Evolutionary conservation across 2,113 vertebrate genomes (phyloP), one percentile per base, ranked within the genome.

Genomic region (Saguinus midas): DNA sequence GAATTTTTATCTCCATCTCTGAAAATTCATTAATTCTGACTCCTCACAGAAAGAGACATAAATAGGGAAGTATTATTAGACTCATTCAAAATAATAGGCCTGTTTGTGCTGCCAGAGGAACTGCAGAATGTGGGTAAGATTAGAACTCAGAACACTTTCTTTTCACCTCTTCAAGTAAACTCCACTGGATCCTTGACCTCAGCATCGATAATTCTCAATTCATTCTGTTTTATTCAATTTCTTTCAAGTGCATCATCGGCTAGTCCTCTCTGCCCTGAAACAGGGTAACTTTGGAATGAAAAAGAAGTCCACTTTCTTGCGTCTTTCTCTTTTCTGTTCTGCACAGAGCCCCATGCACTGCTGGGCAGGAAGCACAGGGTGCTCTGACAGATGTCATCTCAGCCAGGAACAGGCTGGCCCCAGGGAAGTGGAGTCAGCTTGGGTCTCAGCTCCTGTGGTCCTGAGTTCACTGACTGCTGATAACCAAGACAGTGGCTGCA

Each of bases 1-100:
- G 23, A 90, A 94, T 97, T 88, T 97, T 95, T 90, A 90, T 95
- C 85, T 81, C 27, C 1, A 13, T 85, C 75, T 87, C 93, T 91
- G 21, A 87, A 92, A 93, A 43, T 90, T 84, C 57, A 90, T 91
- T 70, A 82, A 75, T 91, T 66, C 73, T 80, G 61, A 82, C 68
- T 79, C 48, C 61, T 95, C 16, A 1, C 61, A 76, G 85, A 83
- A 61, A 84, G 29, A 43, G 55, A 45, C 18, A 8, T 84, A 43
- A 52, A 75, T 17, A 68, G 52, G 35, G 45, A 32, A 20, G 45
- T 70, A 23, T 55, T 48, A 14, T 20, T 58, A 95, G 52, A 80
- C 13, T 12, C 21, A 1, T 64, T 68, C 76, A 79, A 48, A 73
- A 43, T 9, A 1, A 32, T 5, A 13, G 37, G 16, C 37, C 48